Evolutionary conservation across 30 jellyfish, hydroid and myxozoan species (phyloP).

Genomic region (Nemopilema nomurai): DNA sequence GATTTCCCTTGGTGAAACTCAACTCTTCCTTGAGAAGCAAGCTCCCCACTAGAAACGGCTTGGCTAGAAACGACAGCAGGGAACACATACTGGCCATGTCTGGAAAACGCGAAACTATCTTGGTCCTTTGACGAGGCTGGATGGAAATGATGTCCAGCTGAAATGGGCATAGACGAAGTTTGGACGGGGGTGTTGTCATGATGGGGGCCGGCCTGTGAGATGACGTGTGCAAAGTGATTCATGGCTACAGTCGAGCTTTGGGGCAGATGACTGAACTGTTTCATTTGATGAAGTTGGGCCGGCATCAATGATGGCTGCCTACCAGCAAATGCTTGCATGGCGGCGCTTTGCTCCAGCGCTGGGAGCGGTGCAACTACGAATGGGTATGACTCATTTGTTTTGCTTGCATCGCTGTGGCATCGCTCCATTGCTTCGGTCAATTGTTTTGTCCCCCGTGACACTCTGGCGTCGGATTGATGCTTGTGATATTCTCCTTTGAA

Average conservation of each 20-base stretch:
- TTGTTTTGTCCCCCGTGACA: not conserved
- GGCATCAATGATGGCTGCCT: slow-evolving; percentile 62
- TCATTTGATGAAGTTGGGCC: slow-evolving; percentile 19
- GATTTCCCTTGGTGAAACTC: not conserved
- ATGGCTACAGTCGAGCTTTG: slow-evolving; percentile 9
- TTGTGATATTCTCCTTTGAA: not conserved
- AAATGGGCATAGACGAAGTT: not conserved
- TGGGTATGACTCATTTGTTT: no score
- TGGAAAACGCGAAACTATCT: not conserved
- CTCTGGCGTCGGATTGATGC: not conserved
- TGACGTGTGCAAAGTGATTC: slow-evolving; percentile 7
- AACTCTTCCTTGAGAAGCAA: not conserved
- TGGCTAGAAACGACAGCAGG: slow-evolving; percentile 3
- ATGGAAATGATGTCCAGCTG: not conserved
- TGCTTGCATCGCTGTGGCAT: not conserved
- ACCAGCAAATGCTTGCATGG: slow-evolving; percentile 42
- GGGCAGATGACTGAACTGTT: slow-evolving; percentile 19
- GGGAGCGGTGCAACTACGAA: slow-evolving; percentile 9
- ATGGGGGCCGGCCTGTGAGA: not conserved
- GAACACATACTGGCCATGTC: slow-evolving; percentile 20
- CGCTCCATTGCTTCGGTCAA: not conserved
- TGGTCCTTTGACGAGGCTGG: not conserved
- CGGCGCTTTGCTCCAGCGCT: slow-evolving; percentile 49
- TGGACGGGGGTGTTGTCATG: not conserved
- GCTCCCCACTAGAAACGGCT: slow-evolving; percentile 6